These are phyloP conservation scores for Eriosoma lanigerum DNA, from an alignment of 1,140 invertebrate species.

Conservation along the genomic window DNA sequence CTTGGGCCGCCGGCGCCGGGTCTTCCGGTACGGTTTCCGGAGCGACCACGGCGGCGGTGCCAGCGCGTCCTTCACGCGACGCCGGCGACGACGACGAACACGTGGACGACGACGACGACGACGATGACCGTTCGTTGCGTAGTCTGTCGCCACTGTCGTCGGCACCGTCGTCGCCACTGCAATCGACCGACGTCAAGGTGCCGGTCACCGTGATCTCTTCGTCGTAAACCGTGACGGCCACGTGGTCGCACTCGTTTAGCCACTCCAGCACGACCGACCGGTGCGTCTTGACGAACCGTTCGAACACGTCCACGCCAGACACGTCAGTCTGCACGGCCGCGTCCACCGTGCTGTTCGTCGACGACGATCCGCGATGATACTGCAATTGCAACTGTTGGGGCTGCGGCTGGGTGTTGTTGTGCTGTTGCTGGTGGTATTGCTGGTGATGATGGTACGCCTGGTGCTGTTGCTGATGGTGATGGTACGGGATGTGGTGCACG, in stretches of 20 bases:
- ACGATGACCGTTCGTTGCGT: background rate
- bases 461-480: background rate
- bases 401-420: background rate
- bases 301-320: constrained; percentile 18
- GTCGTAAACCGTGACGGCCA: constrained; percentile 34
- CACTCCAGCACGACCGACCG: constrained; percentile 34
- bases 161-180: background rate
- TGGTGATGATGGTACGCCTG: background rate
- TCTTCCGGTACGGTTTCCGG: no score
- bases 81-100: background rate
- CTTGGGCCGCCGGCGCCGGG: background rate
- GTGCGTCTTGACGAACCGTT: constrained; percentile 31
- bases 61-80: background rate
- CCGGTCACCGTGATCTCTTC: background rate
- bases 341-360: background rate
- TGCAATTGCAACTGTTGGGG: background rate
- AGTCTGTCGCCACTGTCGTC: no score
- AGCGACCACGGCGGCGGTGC: background rate
- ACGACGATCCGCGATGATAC: background rate
- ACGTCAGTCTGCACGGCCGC: constrained; percentile 39
- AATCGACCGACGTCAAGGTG: no score
- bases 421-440: background rate
- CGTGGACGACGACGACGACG: background rate
- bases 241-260: constrained; percentile 21
- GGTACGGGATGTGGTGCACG: background rate